These are phyloP conservation scores for Phoxinus phoxinus DNA, from an alignment of 2,113 vertebrate species.

Conservation along the genomic window DNA sequence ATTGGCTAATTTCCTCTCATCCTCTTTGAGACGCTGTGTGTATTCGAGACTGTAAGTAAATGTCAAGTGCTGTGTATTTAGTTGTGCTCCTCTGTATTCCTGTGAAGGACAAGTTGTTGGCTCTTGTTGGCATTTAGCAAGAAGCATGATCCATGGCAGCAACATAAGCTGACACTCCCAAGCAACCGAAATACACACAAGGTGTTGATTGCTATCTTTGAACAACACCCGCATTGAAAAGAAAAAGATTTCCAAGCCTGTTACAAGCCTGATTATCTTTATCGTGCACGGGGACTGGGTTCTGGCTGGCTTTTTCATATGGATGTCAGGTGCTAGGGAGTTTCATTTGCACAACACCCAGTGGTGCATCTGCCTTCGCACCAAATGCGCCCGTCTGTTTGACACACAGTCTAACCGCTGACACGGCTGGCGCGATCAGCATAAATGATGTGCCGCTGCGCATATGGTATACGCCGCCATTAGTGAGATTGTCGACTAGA, in stretches of 20 bases:
- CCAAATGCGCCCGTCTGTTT: slow-evolving; percentile 14
- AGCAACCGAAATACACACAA: slow-evolving; percentile 44
- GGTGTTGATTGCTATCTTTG: slow-evolving; percentile 45
- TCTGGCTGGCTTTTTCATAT: slow-evolving; percentile 40
- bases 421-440: background rate
- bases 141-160: slow-evolving; percentile 27
- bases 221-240: slow-evolving; percentile 17
- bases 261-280: slow-evolving; percentile 45
- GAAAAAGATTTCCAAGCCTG: slow-evolving; percentile 8
- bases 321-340: slow-evolving; percentile 31
- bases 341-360: slow-evolving; percentile 35
- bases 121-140: slow-evolving; percentile 48
- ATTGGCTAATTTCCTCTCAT: slow-evolving; percentile 3
- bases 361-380: slow-evolving; percentile 13
- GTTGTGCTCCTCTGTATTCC: slow-evolving; percentile 33
- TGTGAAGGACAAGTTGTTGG: slow-evolving; percentile 46
- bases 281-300: slow-evolving; percentile 8
- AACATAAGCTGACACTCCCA: slow-evolving; percentile 26
- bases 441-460: background rate
- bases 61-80: slow-evolving; percentile 53
- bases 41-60: slow-evolving; percentile 48
- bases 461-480: slow-evolving; percentile 17
- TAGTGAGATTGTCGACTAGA: slow-evolving; percentile 27
- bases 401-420: slow-evolving; percentile 3
- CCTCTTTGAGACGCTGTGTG: background rate